A percentile compares a stretch with the other conserved stretches of the same genome.
Conservation (phyloP, 1,140 invertebrate species). For the Anadara kagoshimensis region DNA sequence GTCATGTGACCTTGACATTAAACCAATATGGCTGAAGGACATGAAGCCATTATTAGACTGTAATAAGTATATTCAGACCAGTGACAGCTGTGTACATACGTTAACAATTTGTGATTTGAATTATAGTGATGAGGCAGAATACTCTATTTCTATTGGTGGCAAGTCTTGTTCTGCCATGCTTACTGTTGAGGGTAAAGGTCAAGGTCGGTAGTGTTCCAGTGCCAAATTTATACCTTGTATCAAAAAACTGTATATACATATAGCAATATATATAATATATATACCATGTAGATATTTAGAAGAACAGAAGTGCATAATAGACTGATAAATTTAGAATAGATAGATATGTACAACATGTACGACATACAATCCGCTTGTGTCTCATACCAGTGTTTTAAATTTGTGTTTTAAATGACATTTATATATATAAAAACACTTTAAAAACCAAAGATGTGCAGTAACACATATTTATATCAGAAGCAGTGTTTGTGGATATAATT, state of each 20-base stretch:
- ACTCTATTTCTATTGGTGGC: slow-evolving; percentile 53
- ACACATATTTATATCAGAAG: no score
- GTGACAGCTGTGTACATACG: slow-evolving; percentile 52
- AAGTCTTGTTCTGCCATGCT: slow-evolving; percentile 28
- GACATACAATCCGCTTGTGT: no score
- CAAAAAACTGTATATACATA: neutral
- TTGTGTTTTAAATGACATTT: no score
- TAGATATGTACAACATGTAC: no score
- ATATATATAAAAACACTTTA: no score
- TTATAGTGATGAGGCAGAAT: slow-evolving; percentile 54
- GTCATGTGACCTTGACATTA: slow-evolving; percentile 89
- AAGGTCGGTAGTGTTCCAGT: neutral
- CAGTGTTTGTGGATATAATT: no score
- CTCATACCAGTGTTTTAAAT: no score
- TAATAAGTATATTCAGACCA: slow-evolving; percentile 49
- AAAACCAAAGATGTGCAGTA: no score
- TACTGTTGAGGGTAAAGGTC: slow-evolving; percentile 15
- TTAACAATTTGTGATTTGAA: slow-evolving; percentile 55
- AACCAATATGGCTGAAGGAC: slow-evolving; percentile 77
- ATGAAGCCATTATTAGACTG: slow-evolving; percentile 56
- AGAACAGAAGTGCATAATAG: no score
- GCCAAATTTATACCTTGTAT: neutral
- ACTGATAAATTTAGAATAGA: no score
- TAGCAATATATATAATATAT: no score
- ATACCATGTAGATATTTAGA: no score